Evolutionary conservation across 2,797 vertebrate genomes (phyloP).

Genomic region (Sebastes hubbsi): DNA sequence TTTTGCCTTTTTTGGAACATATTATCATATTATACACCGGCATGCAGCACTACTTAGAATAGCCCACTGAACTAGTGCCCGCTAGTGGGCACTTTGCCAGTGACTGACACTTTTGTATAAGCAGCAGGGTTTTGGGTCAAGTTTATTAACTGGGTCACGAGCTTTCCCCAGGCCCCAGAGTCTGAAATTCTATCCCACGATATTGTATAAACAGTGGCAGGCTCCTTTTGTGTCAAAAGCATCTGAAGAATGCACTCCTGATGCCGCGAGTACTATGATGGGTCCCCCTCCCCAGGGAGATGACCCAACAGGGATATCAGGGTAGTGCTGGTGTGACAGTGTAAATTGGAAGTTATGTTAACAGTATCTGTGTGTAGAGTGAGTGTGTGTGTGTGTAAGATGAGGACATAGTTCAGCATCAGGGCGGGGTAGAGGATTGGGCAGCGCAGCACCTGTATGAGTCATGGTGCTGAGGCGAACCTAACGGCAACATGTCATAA

Average conservation of each 20-base stretch:
- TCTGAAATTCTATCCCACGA: slow-evolving; percentile 54
- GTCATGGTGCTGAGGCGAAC: slow-evolving; percentile 51
- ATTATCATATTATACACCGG: slow-evolving; percentile 16
- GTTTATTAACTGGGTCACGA: slow-evolving; percentile 44
- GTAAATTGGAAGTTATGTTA: slow-evolving; percentile 35
- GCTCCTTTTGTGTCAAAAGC: slow-evolving; percentile 63
- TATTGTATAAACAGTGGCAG: slow-evolving; percentile 62
- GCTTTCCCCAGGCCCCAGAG: slow-evolving; percentile 20
- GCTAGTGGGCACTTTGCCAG: slow-evolving; percentile 13
- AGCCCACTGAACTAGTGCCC: background rate
- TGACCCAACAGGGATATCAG: slow-evolving; percentile 1
- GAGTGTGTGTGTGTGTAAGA: background rate
- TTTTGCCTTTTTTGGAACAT: slow-evolving; percentile 25
- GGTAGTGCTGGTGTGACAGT: slow-evolving; percentile 23
- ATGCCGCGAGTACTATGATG: slow-evolving; percentile 27
- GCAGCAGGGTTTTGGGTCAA: slow-evolving; percentile 11
- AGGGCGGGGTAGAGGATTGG: slow-evolving; percentile 35
- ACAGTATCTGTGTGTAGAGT: background rate
- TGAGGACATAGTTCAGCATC: slow-evolving; percentile 52
- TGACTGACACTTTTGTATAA: slow-evolving; percentile 18
- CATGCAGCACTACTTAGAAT: background rate
- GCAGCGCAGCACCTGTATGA: slow-evolving; percentile 55
- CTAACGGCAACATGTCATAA: slow-evolving; percentile 67
- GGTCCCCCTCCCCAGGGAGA: slow-evolving; percentile 20
- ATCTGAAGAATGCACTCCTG: slow-evolving; percentile 71